Evolutionary conservation across 2,113 vertebrate genomes (phyloP).

Genomic region (Paracanthobrama guichenoti): DNA sequence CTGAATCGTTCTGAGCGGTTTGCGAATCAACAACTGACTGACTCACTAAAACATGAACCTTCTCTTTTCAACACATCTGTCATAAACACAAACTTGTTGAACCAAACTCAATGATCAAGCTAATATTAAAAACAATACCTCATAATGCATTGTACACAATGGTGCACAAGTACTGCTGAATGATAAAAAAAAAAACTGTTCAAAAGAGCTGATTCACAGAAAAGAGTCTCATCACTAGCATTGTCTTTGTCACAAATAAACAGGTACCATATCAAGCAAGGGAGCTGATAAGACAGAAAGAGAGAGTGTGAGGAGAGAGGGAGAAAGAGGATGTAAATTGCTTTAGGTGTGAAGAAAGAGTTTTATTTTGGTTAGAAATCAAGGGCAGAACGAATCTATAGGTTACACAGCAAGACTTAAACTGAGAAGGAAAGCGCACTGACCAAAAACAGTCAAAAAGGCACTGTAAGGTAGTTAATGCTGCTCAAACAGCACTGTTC

Average conservation of each 20-base stretch:
- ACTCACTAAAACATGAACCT: neutral
- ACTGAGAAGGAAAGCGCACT: slow-evolving; percentile 1
- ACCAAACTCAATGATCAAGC: neutral
- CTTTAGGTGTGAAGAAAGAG: neutral
- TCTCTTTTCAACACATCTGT: neutral
- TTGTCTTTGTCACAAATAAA: neutral
- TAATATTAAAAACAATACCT: neutral
- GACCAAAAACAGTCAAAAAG: slow-evolving; percentile 18
- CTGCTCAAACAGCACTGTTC: neutral
- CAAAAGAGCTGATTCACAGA: neutral
- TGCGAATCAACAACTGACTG: neutral
- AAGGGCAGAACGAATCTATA: neutral
- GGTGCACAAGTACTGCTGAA: neutral
- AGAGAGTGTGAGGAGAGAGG: neutral
- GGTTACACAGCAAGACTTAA: neutral
- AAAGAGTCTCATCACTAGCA: neutral
- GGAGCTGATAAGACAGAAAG: neutral
- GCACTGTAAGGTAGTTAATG: slow-evolving; percentile 2
- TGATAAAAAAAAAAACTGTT: too few species aligned
- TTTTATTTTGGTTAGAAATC: neutral
- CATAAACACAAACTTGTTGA: neutral
- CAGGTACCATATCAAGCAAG: neutral
- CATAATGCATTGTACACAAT: neutral
- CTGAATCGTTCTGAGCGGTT: neutral
- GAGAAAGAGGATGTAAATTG: neutral